Evolutionary conservation across 2,113 vertebrate genomes (phyloP), one percentile per base, ranked within the genome.

Genomic region (Ovibos moschatus): DNA sequence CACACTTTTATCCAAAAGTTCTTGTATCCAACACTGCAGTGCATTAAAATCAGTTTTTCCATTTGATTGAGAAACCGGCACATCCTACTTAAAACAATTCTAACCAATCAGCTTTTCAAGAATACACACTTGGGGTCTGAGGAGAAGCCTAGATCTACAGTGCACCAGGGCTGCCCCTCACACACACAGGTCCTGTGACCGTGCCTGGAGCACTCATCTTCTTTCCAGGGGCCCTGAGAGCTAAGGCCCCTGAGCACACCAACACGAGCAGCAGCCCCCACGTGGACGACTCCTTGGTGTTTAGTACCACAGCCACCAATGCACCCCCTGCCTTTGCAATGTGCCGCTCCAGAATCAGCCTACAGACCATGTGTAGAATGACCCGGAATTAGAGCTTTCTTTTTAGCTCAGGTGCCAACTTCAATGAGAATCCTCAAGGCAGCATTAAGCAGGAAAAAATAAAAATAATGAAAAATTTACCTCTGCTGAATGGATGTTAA

Each of bases 391-490:
- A 89, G 11, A 91, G 60, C 10, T 40, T 95, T 76, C 40, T 45
- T 23, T 57, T 64, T 55, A 91, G 51, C 27, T 79, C 15, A 23
- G 6, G 27, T 64, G 25, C 45, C 17, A 11, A 27, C 50, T 94
- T 64, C 79, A 67, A n/a, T 40, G 51, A 91, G 57, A 91, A 92
- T 45, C 60, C 43, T 86, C 60, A 89, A 64, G 89, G 84, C 21
- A 93, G 43, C 81, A 88, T 4, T 81, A 55, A 88, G 14, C 23
- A 87, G 79, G 19, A 91, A 94, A 50, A 95, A 90, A 96, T 45
- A 47, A 82, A 94, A 82, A 87, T 33, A 58, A 64, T 4, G 9
- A 51, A 71, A 96, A 87, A 74, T 45, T 89, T 94, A 86, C 19
- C 19, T 96, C 16, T 30, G 43, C 11, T 36, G 33, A 58, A 86